Evolutionary conservation across 2,888 invertebrate genomes (phyloP), one percentile per base, ranked within the genome.

Genomic region (Chelonus formosanus): DNA sequence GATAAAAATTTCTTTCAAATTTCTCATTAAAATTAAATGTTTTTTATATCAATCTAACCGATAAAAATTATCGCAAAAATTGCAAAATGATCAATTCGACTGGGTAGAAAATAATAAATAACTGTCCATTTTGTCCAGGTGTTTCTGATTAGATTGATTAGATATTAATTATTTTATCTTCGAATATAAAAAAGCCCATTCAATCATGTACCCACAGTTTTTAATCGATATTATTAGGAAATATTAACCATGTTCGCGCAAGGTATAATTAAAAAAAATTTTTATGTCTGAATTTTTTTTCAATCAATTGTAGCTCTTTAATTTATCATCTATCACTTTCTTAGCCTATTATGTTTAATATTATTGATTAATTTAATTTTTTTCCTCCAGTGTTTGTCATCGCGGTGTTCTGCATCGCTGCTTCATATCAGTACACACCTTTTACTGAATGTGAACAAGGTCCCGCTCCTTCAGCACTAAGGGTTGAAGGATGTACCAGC

Each of bases 401-500:
- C 10, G 73, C 71, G 7, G 71, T 58, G 5, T 63, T 73, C 52
- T 73, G 71, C 68, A 36, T 78, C n/a, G 70, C 67, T 55, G 45
- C 55, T 5, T 71, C 75, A 3, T 8, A 72, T n/a, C 68, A 69
- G 56, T 20, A 63, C 2, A 70, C 67, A 0, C 65, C 68, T 35
- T 57, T 62, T 47, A 5, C 6, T 3, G 7, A 43, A 35, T 79
- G 80, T 57, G 3, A 50, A 0, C 54, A 66, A 4, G 47, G 53
- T 3, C 67, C 71, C 3, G 0, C 3, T 5, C 79, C 80, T 0
- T 0, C 2, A 1, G 58, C 8, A 3, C 66, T 79, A 8, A 67
- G 67, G 31, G 68, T 80, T 6, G 3, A 63, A 0, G 77, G 73
- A 34, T 80, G 80, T 67, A 6, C 35, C 0, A 7, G 4, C 3